These are phyloP conservation scores for Eupsilia transversa DNA, from an alignment of 2,888 invertebrate species.

Conservation along the genomic window DNA sequence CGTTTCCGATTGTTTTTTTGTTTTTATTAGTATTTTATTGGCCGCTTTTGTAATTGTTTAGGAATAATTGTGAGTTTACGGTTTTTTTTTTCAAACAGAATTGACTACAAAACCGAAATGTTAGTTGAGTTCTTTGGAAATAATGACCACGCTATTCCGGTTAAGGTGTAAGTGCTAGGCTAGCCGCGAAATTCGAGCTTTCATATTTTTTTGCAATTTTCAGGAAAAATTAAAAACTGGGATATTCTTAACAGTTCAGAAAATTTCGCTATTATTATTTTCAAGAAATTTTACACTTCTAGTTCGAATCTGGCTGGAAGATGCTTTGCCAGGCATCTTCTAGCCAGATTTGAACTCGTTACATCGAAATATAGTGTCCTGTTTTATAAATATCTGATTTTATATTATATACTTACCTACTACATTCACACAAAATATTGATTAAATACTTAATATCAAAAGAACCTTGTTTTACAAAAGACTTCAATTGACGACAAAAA, in stretches of 20 bases:
- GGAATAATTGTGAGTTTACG: not conserved
- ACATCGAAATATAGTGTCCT: no score
- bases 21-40: constrained; percentile 33
- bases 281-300: no score
- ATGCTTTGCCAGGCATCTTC: no score
- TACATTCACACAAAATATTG: not conserved
- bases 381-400: not conserved
- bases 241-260: no score
- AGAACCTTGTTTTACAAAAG: constrained; percentile 34
- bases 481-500: constrained; percentile 47
- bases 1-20: constrained; percentile 34
- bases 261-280: no score
- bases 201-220: not conserved
- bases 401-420: not conserved
- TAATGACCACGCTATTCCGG: not conserved
- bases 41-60: not conserved
- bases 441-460: constrained; percentile 34
- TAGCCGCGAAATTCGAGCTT: not conserved
- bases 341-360: no score
- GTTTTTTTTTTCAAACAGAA: not conserved
- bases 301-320: no score
- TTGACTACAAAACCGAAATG: not conserved
- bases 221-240: no score
- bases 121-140: not conserved
- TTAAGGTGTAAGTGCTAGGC: not conserved